phyloP scores from a whole-genome alignment of 2,113 vertebrate genomes.

The Siphamia tubifer region DNA sequence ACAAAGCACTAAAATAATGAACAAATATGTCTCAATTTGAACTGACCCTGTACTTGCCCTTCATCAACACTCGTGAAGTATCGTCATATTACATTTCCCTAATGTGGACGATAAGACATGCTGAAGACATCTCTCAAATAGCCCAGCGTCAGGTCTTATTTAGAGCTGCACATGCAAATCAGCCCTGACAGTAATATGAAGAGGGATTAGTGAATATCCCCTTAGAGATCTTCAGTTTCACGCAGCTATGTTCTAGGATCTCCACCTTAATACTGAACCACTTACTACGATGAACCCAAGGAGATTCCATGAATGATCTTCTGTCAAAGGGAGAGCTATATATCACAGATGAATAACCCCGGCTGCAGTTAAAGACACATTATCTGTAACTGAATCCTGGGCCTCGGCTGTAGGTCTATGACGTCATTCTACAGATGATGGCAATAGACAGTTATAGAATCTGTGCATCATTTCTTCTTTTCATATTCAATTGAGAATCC shows the following conservation, averaged over 20 bases:
- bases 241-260: background rate
- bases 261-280: background rate
- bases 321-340: background rate
- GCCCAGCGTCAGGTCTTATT: background rate
- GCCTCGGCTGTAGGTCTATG: background rate
- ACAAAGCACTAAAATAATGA: too few relatives aligned
- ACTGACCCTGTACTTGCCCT: too few relatives aligned
- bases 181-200: constrained; percentile 6
- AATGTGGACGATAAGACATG: too few relatives aligned
- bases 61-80: too few relatives aligned
- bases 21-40: too few relatives aligned
- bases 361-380: background rate
- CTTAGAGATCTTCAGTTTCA: constrained; percentile 23
- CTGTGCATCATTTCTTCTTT: too few relatives aligned
- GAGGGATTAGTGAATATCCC: background rate
- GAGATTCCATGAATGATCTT: background rate
- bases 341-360: background rate
- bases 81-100: too few relatives aligned
- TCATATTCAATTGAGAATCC: too few relatives aligned
- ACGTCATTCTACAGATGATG: background rate
- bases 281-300: background rate
- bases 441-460: background rate
- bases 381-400: constrained; percentile 2
- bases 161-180: constrained; percentile 1
- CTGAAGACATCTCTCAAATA: background rate